Base-by-base conservation (phyloP, 1,140 invertebrate species). In the Venturia canescens region DNA sequence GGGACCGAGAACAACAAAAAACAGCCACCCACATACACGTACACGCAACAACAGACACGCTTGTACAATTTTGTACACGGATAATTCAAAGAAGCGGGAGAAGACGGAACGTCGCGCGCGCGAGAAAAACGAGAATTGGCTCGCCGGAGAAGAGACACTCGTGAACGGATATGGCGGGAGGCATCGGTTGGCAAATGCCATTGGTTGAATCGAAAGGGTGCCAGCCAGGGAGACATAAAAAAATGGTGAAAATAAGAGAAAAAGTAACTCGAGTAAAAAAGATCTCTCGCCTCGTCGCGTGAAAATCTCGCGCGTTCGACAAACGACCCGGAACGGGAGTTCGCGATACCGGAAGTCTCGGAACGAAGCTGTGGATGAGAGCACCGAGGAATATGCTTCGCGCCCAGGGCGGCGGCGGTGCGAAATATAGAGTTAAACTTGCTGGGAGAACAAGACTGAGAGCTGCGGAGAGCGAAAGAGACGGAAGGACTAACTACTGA, bases 31-130 rank as follows among this genome's bases (percentile, higher is more conserved):
- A 44, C 38, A 44, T 44, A 44, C 38, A 44, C 38, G 38, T 44
- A 44, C 38, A 44, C 38, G 11, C 38, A 44, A n/a, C n/a, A 11
- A 44, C 38, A 44, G 13, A 44, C 5, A 5, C 5, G 11, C n/a
- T n/a, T n/a, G n/a, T n/a, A n/a, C n/a, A n/a, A n/a, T n/a, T n/a
- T n/a, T n/a, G n/a, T n/a, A n/a, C 38, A 44, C 3, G 7, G 67
- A n/a, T 38, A 34, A 76, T 34, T 81, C 57, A 78, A 66, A 26
- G 38, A 44, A 44, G 7, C 38, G 38, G 38, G 38, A 44, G 69
- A 34, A 53, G 18, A 16, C 48, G 89, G 84, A 87, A 89, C 86
- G 89, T 89, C 88, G 89, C 89, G 74, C 63, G 57, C 72, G 50
- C 63, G 34, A 79, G 23, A 60, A 48, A 57, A 50, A 80, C 15